phyloP scores from a whole-genome alignment of 1,140 invertebrate species.

The Mylabris phalerata region DNA sequence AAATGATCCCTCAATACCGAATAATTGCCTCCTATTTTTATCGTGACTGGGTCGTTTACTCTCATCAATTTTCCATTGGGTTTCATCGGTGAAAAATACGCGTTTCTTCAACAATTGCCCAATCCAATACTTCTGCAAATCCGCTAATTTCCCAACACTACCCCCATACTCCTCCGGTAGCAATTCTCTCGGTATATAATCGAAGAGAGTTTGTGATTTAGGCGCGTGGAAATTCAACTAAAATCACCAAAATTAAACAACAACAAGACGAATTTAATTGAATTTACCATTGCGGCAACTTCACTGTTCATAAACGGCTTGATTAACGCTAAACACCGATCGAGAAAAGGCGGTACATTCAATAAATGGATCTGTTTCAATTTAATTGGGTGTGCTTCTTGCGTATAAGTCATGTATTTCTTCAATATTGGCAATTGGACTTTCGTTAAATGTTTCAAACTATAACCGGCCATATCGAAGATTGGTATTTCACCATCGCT shows the following conservation, averaged over 20 bases:
- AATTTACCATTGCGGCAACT: conserved; percentile 51
- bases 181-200: conserved; percentile 53
- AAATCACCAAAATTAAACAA: neutral
- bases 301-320: conserved; percentile 61
- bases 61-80: conserved; percentile 37
- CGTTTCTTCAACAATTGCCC: conserved; percentile 33
- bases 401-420: conserved; percentile 62
- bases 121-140: conserved; percentile 50
- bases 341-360: conserved; percentile 56
- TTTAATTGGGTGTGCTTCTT: conserved; percentile 65
- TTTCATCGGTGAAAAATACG: conserved; percentile 32
- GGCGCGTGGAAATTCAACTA: conserved; percentile 53
- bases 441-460: conserved; percentile 55
- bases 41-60: conserved; percentile 27
- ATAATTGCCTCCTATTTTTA: conserved; percentile 24
- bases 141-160: conserved; percentile 47
- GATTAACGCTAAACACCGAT: conserved; percentile 53
- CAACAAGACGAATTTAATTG: neutral
- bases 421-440: conserved; percentile 55
- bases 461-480: conserved; percentile 58
- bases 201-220: conserved; percentile 51
- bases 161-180: conserved; percentile 62
- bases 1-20: conserved; percentile 46
- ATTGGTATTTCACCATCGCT: conserved; percentile 58
- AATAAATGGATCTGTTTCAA: conserved; percentile 68